Base-by-base conservation (phyloP, 2,113 vertebrate species). In the Butorides virescens region DNA sequence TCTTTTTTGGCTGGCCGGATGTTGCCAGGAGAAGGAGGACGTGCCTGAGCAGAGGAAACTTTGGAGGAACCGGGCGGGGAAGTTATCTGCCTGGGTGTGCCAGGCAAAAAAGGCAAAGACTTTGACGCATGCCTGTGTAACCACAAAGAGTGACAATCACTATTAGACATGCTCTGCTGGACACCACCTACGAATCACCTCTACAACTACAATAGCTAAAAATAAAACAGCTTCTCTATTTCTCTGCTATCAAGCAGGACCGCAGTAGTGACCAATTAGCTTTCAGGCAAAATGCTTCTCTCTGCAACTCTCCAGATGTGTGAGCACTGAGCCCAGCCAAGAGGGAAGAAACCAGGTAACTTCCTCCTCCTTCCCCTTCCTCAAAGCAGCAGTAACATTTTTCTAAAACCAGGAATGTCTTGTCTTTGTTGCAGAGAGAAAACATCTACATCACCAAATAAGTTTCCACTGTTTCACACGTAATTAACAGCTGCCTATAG, bases 21-120 rank as follows among this genome's bases (percentile, higher is more conserved):
- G 95, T 99, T 99, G 95, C 99, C 99, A 17, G 99, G 98, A 47
- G 98, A 98, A 21, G 98, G 97, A 91, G 98, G 98, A 36, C 97
- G 96, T 53, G 70, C 93, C 93, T 98, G 95, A 92, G 95, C 42
- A n/a, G 68, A 82, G 61, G 95, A 81, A 91, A 93, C 53, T 98
- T 98, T 98, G 98, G 93, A 97, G 39, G 97, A 95, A 53, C 93
- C 86, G 27, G 96, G 97, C 9, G 98, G 97, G 90, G 98, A 98
- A 65, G 98, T 98, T 10, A 98, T 55, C 30, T 98, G 98, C 97
- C 98, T 99, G 72, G 99, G 98, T 9, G 98, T 98, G 32, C 98
- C 98, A 49, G 99, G 98, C 96, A 98, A 92, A 79, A 97, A 98
- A 78, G 98, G 96, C 92, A 99, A 74, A 53, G 90, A 95, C 92